These are phyloP conservation scores for Pogonocherus hispidulus DNA, from an alignment of 2,888 invertebrate genomes.

Conservation along the genomic window DNA sequence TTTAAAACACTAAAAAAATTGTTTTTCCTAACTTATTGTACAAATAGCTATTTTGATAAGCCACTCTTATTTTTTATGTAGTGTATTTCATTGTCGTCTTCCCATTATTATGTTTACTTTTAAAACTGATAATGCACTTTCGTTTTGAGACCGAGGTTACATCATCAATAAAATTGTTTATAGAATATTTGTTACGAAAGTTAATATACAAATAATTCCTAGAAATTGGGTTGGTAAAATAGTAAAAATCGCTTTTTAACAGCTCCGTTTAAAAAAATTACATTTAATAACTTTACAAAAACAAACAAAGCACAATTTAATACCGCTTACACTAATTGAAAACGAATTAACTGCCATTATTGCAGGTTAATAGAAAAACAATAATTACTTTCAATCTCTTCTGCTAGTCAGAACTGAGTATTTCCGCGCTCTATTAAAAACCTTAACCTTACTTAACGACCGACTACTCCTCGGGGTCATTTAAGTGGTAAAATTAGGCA, in stretches of 20 bases:
- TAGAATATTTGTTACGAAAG: no score
- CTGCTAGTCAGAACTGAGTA: background rate
- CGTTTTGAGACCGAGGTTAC: no score
- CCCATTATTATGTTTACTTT: no score
- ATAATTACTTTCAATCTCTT: background rate
- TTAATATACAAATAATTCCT: background rate
- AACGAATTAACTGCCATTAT: slow-evolving; percentile 20
- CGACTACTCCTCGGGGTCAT: background rate
- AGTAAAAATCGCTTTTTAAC: slow-evolving; percentile 9
- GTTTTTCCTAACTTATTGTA: no score
- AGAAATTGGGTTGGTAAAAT: background rate
- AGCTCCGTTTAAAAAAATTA: slow-evolving; percentile 7
- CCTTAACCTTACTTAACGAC: background rate
- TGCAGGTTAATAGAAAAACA: slow-evolving; percentile 5
- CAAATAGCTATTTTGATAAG: no score
- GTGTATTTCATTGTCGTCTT: no score
- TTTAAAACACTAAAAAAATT: no score
- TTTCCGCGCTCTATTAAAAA: background rate
- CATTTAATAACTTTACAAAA: background rate
- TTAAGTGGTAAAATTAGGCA: slow-evolving; percentile 14
- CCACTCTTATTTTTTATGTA: no score
- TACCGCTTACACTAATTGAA: slow-evolving; percentile 3
- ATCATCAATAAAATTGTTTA: no score
- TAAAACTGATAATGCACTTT: no score
- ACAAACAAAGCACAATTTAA: slow-evolving; percentile 14